Conservation (phyloP, 2,888 invertebrate genomes). For the Barypeithes pellucidus region DNA sequence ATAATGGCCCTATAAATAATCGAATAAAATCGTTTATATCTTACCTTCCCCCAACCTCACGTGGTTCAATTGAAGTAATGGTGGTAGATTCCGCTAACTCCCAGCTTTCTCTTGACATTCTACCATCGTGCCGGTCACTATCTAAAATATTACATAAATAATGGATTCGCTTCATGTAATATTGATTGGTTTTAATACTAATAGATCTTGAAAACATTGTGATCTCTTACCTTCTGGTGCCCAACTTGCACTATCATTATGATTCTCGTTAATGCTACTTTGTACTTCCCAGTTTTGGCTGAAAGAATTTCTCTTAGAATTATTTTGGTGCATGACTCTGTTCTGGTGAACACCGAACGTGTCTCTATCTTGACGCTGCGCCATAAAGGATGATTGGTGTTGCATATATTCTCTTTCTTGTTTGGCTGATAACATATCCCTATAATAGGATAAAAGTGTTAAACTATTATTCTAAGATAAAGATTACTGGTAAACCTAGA, state of each 20-base stretch:
- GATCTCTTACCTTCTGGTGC: constrained; percentile 64
- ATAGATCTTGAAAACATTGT: not conserved
- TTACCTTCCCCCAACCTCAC: constrained; percentile 66
- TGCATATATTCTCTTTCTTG: constrained; percentile 38
- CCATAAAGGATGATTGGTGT: constrained; percentile 74
- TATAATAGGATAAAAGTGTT: too few relatives aligned
- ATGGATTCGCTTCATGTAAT: too few relatives aligned
- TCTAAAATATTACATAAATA: constrained; percentile 55
- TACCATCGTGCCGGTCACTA: constrained; percentile 62
- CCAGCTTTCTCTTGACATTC: constrained; percentile 68
- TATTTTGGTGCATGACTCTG: constrained; percentile 65
- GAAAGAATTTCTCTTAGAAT: constrained; percentile 69
- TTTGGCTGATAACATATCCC: constrained; percentile 47
- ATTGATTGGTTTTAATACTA: too few relatives aligned
- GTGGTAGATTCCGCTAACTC: constrained; percentile 70
- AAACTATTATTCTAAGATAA: too few relatives aligned
- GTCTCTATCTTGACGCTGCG: constrained; percentile 80
- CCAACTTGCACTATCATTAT: constrained; percentile 72
- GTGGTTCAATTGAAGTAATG: constrained; percentile 67
- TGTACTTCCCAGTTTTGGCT: constrained; percentile 71
- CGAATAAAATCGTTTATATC: not conserved
- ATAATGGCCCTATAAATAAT: too few relatives aligned
- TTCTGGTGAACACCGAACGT: constrained; percentile 84
- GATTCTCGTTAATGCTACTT: constrained; percentile 66
- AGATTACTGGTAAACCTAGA: too few relatives aligned